Conservation (phyloP, 2,113 vertebrate genomes). For the Suricata suricatta region DNA sequence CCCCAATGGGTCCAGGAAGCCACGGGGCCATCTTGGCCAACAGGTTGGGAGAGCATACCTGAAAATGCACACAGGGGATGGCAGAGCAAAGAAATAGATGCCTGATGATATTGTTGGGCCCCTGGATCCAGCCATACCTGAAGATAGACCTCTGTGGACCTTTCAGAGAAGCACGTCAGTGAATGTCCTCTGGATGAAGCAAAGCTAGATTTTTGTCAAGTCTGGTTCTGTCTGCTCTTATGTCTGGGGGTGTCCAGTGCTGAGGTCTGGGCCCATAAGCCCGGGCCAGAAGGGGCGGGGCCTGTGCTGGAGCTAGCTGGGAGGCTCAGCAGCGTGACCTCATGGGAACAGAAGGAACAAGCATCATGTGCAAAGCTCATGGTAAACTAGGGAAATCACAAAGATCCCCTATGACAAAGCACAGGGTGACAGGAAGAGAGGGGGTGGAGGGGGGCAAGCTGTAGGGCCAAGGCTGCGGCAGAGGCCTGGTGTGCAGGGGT, state of each 20-base stretch:
- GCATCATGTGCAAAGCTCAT: neutral
- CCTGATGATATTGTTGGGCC: neutral
- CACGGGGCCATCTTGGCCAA: neutral
- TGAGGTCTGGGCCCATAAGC: neutral
- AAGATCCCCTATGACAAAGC: neutral
- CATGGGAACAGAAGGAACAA: neutral
- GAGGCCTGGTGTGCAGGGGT: neutral
- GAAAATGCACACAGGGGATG: neutral
- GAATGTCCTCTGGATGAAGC: neutral
- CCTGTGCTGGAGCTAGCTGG: neutral
- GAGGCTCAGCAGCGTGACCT: neutral
- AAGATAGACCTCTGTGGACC: neutral
- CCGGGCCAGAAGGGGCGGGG: neutral
- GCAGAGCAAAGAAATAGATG: neutral
- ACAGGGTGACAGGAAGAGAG: neutral
- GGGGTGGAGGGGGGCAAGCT: rapidly evolving
- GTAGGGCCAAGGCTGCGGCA: neutral
- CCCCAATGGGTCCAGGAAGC: neutral
- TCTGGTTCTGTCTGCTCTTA: neutral
- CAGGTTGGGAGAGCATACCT: neutral
- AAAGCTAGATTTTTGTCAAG: neutral
- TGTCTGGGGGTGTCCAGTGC: neutral
- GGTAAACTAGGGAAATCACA: neutral
- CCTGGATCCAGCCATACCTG: neutral
- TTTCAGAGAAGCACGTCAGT: neutral